phyloP scores from a whole-genome alignment of 1,140 invertebrate genomes.

The Proctacanthus coquilletti region DNA sequence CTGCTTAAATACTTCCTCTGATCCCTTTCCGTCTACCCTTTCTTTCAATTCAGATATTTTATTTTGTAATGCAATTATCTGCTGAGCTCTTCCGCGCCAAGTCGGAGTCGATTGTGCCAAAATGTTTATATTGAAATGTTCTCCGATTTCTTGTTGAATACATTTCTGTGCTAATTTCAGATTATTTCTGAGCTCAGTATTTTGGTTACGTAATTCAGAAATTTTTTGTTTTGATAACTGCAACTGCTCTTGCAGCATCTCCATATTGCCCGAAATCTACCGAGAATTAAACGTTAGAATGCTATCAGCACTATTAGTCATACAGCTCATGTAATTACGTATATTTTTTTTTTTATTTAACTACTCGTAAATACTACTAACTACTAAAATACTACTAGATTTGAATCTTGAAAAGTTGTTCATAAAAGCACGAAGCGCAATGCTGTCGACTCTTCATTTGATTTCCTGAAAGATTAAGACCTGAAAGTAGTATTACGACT shows the following conservation, averaged over 20 bases:
- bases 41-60: constrained; percentile 42
- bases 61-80: constrained; percentile 43
- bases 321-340: too few relatives aligned
- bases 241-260: constrained; percentile 40
- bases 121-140: constrained; percentile 27
- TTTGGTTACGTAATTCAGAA: constrained; percentile 42
- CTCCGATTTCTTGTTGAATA: constrained; percentile 44
- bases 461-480: too few relatives aligned
- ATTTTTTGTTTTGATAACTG: constrained; percentile 36
- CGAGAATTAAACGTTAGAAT: too few relatives aligned
- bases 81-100: constrained; percentile 49
- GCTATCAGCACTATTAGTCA: too few relatives aligned
- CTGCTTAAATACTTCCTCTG: constrained; percentile 17
- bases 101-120: constrained; percentile 27
- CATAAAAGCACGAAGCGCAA: too few relatives aligned
- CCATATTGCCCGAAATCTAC: too few relatives aligned
- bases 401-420: too few relatives aligned
- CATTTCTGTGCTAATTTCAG: constrained; percentile 37
- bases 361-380: too few relatives aligned
- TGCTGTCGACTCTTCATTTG: too few relatives aligned
- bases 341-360: too few relatives aligned
- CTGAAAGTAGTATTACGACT: too few relatives aligned
- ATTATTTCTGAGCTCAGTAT: constrained; percentile 40
- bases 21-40: constrained; percentile 33
- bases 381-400: too few relatives aligned